These are phyloP conservation scores for Anguilla marmorata DNA, from an alignment of 2,797 vertebrate genomes.

Conservation along the genomic window DNA sequence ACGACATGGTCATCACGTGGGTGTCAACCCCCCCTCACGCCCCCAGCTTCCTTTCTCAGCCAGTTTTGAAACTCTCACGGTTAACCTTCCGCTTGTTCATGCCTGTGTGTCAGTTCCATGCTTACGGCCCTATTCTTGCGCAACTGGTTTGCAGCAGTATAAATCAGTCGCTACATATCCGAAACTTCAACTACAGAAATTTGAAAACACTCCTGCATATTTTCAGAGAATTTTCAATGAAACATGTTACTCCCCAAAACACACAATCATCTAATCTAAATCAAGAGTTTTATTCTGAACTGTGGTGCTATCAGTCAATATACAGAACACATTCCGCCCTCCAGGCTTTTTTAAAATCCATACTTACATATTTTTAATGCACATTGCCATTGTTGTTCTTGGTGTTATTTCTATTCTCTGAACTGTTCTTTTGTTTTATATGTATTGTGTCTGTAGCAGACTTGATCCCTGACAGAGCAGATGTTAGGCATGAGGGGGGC, in stretches of 20 bases:
- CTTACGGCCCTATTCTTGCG: not conserved
- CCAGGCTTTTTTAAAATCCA: too few relatives aligned
- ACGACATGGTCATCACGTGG: constrained; percentile 42
- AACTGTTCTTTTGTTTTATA: too few relatives aligned
- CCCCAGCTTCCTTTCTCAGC: not conserved
- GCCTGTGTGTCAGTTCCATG: not conserved
- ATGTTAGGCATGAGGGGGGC: too few relatives aligned
- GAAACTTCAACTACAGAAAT: not conserved
- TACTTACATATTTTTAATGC: too few relatives aligned
- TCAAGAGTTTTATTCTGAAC: too few relatives aligned
- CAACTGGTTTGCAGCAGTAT: not conserved
- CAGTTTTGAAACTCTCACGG: not conserved
- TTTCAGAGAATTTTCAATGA: not conserved
- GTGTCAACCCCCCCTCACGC: not conserved
- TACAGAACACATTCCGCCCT: too few relatives aligned
- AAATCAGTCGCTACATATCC: not conserved
- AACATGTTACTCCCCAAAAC: not conserved
- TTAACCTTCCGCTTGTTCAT: not conserved
- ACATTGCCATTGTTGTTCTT: too few relatives aligned
- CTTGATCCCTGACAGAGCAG: too few relatives aligned
- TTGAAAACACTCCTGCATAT: not conserved
- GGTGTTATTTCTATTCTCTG: too few relatives aligned
- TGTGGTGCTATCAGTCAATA: too few relatives aligned
- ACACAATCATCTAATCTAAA: not conserved
- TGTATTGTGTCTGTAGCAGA: too few relatives aligned